A percentile compares a stretch with the other conserved stretches of the same genome.
phyloP scores from a whole-genome alignment of 2,888 invertebrate genomes.

The Nemoura dubitans region DNA sequence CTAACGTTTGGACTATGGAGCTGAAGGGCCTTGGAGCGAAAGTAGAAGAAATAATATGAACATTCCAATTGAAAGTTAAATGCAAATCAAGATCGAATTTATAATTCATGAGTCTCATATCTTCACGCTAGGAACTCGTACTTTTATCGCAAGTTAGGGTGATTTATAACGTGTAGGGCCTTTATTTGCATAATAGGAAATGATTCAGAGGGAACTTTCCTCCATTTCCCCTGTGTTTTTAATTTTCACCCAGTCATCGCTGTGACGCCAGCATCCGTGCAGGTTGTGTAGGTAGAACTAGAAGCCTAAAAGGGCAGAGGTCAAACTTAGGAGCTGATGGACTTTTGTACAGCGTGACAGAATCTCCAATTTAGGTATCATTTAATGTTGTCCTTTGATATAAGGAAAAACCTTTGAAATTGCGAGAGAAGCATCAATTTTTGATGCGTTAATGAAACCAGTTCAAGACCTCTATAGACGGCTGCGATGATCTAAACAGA shows the following conservation, averaged over 20 bases:
- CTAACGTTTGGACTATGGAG: too few relatives aligned
- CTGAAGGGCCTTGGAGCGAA: too few relatives aligned
- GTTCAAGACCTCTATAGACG: too few relatives aligned
- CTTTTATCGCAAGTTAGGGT: neutral
- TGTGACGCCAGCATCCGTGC: neutral
- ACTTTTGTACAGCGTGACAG: too few relatives aligned
- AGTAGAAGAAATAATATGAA: neutral
- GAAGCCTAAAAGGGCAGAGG: neutral
- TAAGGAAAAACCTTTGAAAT: too few relatives aligned
- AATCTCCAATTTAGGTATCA: too few relatives aligned
- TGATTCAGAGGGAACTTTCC: neutral
- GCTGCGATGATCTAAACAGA: too few relatives aligned
- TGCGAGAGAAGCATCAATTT: too few relatives aligned
- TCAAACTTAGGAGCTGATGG: neutral
- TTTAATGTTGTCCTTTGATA: too few relatives aligned
- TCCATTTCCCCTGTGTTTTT: neutral
- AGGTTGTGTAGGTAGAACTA: too few relatives aligned
- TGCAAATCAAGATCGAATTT: neutral
- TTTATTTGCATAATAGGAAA: neutral
- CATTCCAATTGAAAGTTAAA: neutral
- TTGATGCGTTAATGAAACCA: too few relatives aligned
- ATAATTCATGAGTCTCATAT: neutral
- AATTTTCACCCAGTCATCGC: neutral
- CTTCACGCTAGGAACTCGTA: neutral
- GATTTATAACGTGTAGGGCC: neutral